A percentile compares a stretch with the other conserved stretches of the same genome.
Conservation (phyloP, 1,140 invertebrate species). For the Diploscapter pachys region DNA sequence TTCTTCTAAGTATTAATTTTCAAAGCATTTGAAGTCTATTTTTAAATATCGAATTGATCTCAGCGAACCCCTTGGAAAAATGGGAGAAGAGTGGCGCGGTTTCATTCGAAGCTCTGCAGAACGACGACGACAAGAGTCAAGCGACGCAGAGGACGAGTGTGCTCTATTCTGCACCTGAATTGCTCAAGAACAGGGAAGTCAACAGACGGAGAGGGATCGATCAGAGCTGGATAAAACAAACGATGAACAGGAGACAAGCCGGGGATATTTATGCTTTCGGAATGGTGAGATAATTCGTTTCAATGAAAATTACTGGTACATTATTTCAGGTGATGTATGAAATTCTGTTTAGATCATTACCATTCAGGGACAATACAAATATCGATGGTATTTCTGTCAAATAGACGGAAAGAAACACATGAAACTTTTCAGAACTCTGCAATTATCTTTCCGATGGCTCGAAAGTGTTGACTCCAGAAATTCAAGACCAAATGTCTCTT, state of each 20-base stretch:
- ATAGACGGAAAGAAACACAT: neutral
- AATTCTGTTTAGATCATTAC: slow-evolving; percentile 49
- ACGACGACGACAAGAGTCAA: slow-evolving; percentile 52
- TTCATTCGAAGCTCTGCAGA: slow-evolving; percentile 28
- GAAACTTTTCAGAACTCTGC: slow-evolving; percentile 33
- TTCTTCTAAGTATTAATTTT: too few relatives aligned
- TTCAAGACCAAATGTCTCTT: slow-evolving; percentile 50
- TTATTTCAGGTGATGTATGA: slow-evolving; percentile 47
- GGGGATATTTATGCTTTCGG: slow-evolving; percentile 57
- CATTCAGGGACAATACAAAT: slow-evolving; percentile 44
- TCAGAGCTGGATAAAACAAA: slow-evolving; percentile 36
- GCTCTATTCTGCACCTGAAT: slow-evolving; percentile 35
- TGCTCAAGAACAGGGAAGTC: slow-evolving; percentile 36
- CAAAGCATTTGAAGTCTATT: too few relatives aligned
- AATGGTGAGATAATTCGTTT: slow-evolving; percentile 35
- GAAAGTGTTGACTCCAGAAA: slow-evolving; percentile 46
- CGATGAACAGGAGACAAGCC: slow-evolving; percentile 42
- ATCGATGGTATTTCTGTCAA: slow-evolving; percentile 39
- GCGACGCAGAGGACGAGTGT: slow-evolving; percentile 46
- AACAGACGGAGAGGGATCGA: slow-evolving; percentile 34
- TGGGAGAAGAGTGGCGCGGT: slow-evolving; percentile 54
- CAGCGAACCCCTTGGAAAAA: slow-evolving; percentile 50
- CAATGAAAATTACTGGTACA: too few relatives aligned
- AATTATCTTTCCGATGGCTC: slow-evolving; percentile 45
- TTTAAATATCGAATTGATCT: too few relatives aligned